A percentile compares a stretch with the other conserved stretches of the same genome.
Evolutionary conservation across 1,140 invertebrate genomes (phyloP).

Genomic region (Drosophila yakuba): DNA sequence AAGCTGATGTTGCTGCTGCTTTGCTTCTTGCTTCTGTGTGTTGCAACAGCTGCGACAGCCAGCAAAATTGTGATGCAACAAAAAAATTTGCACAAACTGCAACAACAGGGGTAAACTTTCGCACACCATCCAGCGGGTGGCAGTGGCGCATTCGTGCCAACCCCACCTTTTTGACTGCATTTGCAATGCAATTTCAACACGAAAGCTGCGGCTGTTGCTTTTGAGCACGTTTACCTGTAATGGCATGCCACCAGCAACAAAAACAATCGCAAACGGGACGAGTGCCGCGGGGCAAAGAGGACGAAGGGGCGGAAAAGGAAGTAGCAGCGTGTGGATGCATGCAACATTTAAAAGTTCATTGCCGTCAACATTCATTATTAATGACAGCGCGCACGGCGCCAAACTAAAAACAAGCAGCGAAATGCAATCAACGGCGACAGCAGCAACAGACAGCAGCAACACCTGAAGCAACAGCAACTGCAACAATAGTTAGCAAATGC

Average conservation of each 20-base stretch:
- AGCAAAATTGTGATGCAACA: conserved; percentile 58
- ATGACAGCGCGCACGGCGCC: conserved; percentile 76
- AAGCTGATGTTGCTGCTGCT: conserved; percentile 39
- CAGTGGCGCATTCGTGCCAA: not conserved
- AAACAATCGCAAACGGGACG: conserved; percentile 21
- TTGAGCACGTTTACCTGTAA: conserved; percentile 79
- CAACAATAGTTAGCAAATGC: conserved; percentile 54
- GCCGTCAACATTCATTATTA: conserved; percentile 85
- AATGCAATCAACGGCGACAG: conserved; percentile 79
- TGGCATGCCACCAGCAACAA: conserved; percentile 46
- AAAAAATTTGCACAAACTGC: conserved; percentile 56
- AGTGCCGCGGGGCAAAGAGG: not conserved
- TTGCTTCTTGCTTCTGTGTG: conserved; percentile 12
- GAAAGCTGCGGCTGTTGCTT: conserved; percentile 77
- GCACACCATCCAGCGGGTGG: not conserved
- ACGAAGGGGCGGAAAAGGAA: conserved; percentile 7
- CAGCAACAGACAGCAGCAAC: conserved; percentile 49
- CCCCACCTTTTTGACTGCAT: conserved; percentile 54
- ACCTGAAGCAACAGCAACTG: conserved; percentile 23
- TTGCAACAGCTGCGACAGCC: conserved; percentile 67
- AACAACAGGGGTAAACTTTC: conserved; percentile 29
- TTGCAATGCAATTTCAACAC: conserved; percentile 81
- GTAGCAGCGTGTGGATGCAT: conserved; percentile 70
- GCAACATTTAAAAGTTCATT: conserved; percentile 85
- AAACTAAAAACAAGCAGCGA: conserved; percentile 80